A percentile compares a stretch with the other conserved stretches of the same genome.
These are phyloP conservation scores for Cassiopea xamachana DNA, from an alignment of 30 jellyfish, hydroid and myxozoan genomes.

Conservation along the genomic window DNA sequence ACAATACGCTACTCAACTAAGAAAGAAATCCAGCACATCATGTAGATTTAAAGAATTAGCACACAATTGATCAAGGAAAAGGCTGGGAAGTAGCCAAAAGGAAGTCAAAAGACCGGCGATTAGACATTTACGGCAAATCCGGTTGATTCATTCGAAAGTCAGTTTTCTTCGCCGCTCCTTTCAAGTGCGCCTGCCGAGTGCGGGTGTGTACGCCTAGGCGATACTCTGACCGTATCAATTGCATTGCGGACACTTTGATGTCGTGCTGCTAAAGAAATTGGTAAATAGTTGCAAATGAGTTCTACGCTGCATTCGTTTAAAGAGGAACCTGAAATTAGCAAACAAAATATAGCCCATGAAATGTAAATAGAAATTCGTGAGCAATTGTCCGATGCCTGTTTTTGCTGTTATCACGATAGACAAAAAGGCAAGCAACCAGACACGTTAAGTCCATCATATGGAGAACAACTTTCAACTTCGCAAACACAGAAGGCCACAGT, in stretches of 20 bases:
- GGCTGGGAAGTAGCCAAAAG: not conserved
- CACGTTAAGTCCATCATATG: not conserved
- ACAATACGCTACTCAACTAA: not conserved
- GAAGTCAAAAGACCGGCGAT: not conserved
- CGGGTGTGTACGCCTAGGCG: not conserved
- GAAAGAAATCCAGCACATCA: not conserved
- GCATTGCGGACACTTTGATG: conserved; percentile 8
- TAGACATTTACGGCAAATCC: not conserved
- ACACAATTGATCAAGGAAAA: not conserved
- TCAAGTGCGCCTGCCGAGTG: not conserved
- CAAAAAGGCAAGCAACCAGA: not conserved
- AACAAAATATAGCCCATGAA: not conserved
- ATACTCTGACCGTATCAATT: not conserved
- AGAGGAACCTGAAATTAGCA: not conserved
- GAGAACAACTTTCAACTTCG: not conserved
- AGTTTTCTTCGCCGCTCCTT: not conserved
- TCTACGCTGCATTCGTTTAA: not conserved
- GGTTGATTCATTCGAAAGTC: not conserved
- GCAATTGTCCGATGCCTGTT: not conserved
- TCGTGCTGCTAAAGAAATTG: conserved; percentile 14
- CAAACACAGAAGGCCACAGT: not conserved
- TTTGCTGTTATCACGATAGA: not conserved
- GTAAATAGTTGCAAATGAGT: conserved; percentile 7
- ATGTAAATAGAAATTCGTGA: conserved; percentile 13
- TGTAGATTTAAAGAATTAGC: not conserved